Conservation (phyloP, 2,113 vertebrate genomes). For the Melanostigma gelatinosum region DNA sequence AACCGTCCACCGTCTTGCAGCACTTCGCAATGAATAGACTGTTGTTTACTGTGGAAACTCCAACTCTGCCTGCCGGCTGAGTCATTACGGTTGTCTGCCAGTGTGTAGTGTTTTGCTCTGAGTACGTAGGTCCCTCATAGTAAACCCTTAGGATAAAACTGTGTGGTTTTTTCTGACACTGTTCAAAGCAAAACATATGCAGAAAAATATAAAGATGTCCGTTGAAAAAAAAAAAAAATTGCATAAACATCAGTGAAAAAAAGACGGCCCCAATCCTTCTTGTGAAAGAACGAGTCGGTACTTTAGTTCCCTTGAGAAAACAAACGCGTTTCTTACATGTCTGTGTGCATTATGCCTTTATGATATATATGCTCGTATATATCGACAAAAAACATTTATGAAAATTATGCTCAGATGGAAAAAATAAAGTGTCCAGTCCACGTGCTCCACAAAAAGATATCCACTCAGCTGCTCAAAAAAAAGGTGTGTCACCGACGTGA, state of each 20-base stretch:
- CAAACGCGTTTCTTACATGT: background rate
- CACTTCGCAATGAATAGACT: background rate
- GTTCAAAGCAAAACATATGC: background rate
- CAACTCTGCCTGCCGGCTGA: background rate
- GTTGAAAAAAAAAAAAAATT: background rate
- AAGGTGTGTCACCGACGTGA: constrained; percentile 77
- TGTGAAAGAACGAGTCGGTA: background rate
- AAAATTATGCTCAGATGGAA: background rate
- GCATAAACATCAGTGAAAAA: background rate
- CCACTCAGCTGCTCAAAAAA: constrained; percentile 27
- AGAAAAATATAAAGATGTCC: background rate
- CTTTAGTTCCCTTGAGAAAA: too few species aligned
- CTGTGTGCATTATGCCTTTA: background rate
- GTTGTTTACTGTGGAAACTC: background rate
- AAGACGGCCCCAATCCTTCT: background rate
- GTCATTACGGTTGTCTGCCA: background rate
- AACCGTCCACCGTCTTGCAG: background rate
- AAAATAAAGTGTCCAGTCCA: background rate
- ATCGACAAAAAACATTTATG: background rate
- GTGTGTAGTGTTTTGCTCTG: background rate
- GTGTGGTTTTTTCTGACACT: background rate
- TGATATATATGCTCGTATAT: background rate
- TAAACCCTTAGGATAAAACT: background rate
- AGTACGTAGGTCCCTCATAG: background rate
- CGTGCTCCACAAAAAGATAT: background rate